A percentile compares a stretch with the other conserved stretches of the same genome.
phyloP scores from a whole-genome alignment of 2,113 vertebrate genomes.

The Neoarius graeffei region DNA sequence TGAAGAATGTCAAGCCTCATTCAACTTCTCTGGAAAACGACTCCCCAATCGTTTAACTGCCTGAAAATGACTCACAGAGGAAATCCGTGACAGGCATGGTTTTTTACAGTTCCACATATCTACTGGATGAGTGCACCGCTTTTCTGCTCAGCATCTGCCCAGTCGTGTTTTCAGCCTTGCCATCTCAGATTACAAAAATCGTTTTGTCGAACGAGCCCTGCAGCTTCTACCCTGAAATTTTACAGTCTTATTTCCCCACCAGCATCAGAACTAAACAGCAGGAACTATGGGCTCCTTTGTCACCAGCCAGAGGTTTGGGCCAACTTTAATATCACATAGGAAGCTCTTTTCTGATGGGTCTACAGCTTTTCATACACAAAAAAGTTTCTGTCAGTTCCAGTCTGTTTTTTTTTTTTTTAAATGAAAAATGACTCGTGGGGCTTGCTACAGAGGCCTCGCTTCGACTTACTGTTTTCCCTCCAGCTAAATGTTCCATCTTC shows the following conservation, averaged over 20 bases:
- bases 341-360: background rate
- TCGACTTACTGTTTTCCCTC: slow-evolving; percentile 22
- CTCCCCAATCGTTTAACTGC: slow-evolving; percentile 47
- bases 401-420: slow-evolving; percentile 7
- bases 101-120: slow-evolving; percentile 58
- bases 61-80: slow-evolving; percentile 52
- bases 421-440: slow-evolving; percentile 33
- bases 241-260: background rate
- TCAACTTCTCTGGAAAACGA: slow-evolving; percentile 31
- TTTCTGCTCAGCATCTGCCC: slow-evolving; percentile 46
- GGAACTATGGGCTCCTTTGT: slow-evolving; percentile 20
- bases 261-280: background rate
- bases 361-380: background rate
- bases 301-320: slow-evolving; percentile 38
- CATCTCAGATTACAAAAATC: slow-evolving; percentile 57
- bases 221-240: slow-evolving; percentile 37
- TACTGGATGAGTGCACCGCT: slow-evolving; percentile 56
- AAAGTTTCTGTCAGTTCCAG: background rate
- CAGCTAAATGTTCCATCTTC: slow-evolving; percentile 43
- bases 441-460: slow-evolving; percentile 7
- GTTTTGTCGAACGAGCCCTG: slow-evolving; percentile 40
- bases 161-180: slow-evolving; percentile 54
- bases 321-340: slow-evolving; percentile 7
- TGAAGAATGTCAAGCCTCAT: slow-evolving; percentile 44
- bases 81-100: slow-evolving; percentile 48